These are phyloP conservation scores for Xenopus petersii DNA, from an alignment of 2,797 vertebrate species.

Conservation along the genomic window DNA sequence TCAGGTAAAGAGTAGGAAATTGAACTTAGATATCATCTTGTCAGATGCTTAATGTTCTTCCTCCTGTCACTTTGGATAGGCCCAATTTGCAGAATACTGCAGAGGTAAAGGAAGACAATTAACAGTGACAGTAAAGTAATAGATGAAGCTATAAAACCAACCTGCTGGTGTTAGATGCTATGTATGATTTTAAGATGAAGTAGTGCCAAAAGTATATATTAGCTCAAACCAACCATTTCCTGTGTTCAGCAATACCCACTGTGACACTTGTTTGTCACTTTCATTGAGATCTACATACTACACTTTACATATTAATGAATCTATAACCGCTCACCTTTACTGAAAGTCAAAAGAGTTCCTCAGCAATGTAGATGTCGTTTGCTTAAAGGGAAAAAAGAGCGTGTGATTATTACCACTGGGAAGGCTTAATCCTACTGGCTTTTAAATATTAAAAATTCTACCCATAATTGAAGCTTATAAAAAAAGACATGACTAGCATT, in stretches of 20 bases:
- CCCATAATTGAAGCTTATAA: too few species aligned
- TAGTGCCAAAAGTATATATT: conserved; percentile 86
- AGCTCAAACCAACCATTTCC: conserved; percentile 81
- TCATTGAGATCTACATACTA: conserved; percentile 77
- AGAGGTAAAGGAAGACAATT: conserved; percentile 99
- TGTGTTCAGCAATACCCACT: conserved; percentile 73
- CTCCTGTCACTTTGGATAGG: conserved; percentile 99
- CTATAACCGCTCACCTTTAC: conserved; percentile 73
- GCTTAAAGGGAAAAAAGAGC: conserved; percentile 60
- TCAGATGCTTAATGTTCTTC: conserved; percentile 99
- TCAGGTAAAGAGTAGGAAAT: conserved; percentile 99
- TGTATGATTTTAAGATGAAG: conserved; percentile 99
- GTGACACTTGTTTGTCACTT: conserved; percentile 75
- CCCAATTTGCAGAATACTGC: conserved; percentile 99
- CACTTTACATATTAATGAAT: conserved; percentile 78
- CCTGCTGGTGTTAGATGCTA: conserved; percentile 95
- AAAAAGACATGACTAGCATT: too few species aligned
- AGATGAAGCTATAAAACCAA: conserved; percentile 99
- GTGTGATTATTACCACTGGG: conserved; percentile 28
- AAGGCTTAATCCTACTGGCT: neutral
- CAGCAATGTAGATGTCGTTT: conserved; percentile 63
- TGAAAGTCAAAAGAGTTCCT: conserved; percentile 72
- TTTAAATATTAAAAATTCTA: neutral
- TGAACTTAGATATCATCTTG: conserved; percentile 99
- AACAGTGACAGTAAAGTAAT: conserved; percentile 99